These are phyloP conservation scores for Ochropleura plecta DNA, from an alignment of 2,888 invertebrate species.

Conservation along the genomic window DNA sequence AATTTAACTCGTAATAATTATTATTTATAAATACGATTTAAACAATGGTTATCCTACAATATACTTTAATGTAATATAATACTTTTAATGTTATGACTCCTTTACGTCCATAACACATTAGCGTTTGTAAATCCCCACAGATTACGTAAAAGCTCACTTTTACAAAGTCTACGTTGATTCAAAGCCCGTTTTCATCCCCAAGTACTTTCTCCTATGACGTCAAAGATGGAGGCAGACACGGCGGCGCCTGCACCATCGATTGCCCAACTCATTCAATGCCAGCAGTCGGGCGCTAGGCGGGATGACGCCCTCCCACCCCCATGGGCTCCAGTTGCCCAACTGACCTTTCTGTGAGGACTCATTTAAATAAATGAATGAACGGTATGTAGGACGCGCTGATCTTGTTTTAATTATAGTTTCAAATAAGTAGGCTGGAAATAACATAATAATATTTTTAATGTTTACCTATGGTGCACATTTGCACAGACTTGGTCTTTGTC, in stretches of 20 bases:
- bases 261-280: slow-evolving; percentile 71
- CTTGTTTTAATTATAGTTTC: background rate
- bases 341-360: slow-evolving; percentile 51
- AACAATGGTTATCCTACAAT: no score
- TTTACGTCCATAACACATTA: background rate
- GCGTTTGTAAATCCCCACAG: background rate
- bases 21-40: no score
- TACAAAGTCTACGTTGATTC: slow-evolving; percentile 28
- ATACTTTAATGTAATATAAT: no score
- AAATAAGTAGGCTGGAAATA: background rate
- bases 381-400: no score
- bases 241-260: slow-evolving; percentile 78
- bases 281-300: slow-evolving; percentile 31
- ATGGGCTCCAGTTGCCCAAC: slow-evolving; percentile 18
- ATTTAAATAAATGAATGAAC: slow-evolving; percentile 25
- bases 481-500: no score
- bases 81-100: background rate
- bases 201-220: slow-evolving; percentile 75
- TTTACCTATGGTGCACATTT: no score
- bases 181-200: slow-evolving; percentile 45
- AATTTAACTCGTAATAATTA: no score
- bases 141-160: slow-evolving; percentile 35
- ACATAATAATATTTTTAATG: no score
- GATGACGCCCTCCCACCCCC: slow-evolving; percentile 51
- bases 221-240: slow-evolving; percentile 72